A percentile compares a stretch with the other conserved stretches of the same genome.
Evolutionary conservation across 2,113 vertebrate species (phyloP).

Genomic region (Sporophila hypoxantha): DNA sequence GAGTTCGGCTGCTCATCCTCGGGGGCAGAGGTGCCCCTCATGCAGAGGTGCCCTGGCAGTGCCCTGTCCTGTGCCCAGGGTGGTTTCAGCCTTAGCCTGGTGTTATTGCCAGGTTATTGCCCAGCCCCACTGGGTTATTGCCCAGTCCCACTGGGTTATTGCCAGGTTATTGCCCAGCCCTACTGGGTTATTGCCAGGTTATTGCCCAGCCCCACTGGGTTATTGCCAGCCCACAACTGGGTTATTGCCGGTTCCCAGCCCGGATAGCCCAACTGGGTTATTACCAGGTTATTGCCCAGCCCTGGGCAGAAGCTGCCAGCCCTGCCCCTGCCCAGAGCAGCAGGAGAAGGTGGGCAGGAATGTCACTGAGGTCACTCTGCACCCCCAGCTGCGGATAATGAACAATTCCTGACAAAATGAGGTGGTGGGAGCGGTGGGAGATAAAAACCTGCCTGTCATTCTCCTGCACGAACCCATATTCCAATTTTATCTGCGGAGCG

Average conservation of each 20-base stretch:
- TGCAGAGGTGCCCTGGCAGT: background rate
- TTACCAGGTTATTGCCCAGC: too few species aligned
- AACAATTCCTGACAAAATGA: conserved; percentile 67
- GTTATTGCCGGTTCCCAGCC: too few species aligned
- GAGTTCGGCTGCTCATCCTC: fast-evolving
- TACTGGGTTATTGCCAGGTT: too few species aligned
- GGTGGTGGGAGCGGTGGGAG: conserved; percentile 51
- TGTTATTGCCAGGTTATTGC: background rate
- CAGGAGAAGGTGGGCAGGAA: background rate
- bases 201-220: background rate
- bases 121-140: too few species aligned
- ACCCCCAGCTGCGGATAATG: background rate
- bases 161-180: background rate
- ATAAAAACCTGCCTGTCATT: conserved; percentile 67
- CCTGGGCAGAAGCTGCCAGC: background rate
- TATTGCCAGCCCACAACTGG: background rate
- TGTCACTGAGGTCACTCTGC: background rate
- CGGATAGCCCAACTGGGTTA: too few species aligned
- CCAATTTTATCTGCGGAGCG: conserved; percentile 77
- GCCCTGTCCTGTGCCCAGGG: background rate
- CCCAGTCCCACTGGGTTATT: too few species aligned
- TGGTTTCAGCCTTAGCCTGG: background rate
- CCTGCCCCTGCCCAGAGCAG: fast-evolving
- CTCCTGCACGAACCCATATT: conserved; percentile 58
- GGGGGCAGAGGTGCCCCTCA: background rate